Evolutionary conservation across 37 sponge, comb jelly and placozoan genomes (phyloP), one percentile per base, ranked within the genome.

Genomic region (Crambe crambe): DNA sequence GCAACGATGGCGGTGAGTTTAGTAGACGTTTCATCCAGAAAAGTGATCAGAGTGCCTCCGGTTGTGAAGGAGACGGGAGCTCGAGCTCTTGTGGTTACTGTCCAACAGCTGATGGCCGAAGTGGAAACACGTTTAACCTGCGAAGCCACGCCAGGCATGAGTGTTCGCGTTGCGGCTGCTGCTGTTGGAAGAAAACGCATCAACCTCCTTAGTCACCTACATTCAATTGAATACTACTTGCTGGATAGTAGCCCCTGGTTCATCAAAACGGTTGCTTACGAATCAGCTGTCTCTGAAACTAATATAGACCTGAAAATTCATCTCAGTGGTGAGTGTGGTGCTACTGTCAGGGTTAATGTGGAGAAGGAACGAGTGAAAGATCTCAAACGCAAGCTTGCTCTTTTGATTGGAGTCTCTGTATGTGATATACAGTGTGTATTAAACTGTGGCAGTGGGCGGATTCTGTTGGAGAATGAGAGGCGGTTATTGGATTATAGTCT

Each of bases 211-310:
- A 17, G 31, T 30, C 35, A 65, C 32, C 66, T 18, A 65, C 31
- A 25, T 0, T 21, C 73, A 5, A 31, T 72, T 31, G 42, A 72
- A 30, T 72, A 72, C 31, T 72, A 72, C 26, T 41, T 72, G 73
- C 27, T 72, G 1, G 73, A 72, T 25, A 31, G 31, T 23, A 31
- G n/a, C 5, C 51, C 51, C 15, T 72, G 73, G 73, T 44, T 12
- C 18, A 47, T 72, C 8, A 9, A 72, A 23, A 65, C 31, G 3
- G 35, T 3, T 31, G 34, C 30, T 18, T 65, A 30, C 34, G 3
- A 9, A 30, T 34, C 35, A 3, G 17, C 2, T 30, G 32, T 12
- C 12, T 47, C 51, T 47, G 51, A 6, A 6, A 47, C 51, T 15
- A 47, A 65, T 9, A 18, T 30, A 12, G 66, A 65, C 31, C 35